Percentiles rank a stretch among this genome's conserved stretches.
phyloP scores from a whole-genome alignment of 1,140 invertebrate species.

The Apis florea region DNA sequence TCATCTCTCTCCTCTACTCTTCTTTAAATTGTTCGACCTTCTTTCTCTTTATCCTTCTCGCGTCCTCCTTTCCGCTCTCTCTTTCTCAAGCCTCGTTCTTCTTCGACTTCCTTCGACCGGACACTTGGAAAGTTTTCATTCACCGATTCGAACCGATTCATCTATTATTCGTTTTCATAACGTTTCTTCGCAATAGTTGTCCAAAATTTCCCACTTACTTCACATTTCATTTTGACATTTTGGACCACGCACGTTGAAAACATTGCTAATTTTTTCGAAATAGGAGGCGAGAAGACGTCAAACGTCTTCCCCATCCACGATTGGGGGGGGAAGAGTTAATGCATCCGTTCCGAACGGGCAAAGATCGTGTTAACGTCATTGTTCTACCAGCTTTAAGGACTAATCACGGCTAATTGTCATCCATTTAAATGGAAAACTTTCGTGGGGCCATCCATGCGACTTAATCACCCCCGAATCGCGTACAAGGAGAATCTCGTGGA shows the following conservation, averaged over 20 bases:
- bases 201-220: neutral
- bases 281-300: no score
- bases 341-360: no score
- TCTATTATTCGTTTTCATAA: constrained; percentile 10
- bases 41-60: constrained; percentile 27
- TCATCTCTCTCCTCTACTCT: constrained; percentile 27
- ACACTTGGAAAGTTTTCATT: constrained; percentile 8
- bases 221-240: neutral
- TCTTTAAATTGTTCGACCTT: constrained; percentile 38
- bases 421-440: constrained; percentile 27
- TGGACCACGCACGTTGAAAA: no score
- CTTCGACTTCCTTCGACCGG: neutral
- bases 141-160: neutral
- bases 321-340: neutral
- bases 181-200: neutral
- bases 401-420: constrained; percentile 19
- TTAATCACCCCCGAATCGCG: constrained; percentile 56
- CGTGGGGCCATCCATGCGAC: constrained; percentile 21
- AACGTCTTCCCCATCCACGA: neutral
- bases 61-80: constrained; percentile 22
- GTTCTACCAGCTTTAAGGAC: constrained; percentile 3
- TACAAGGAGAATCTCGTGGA: constrained; percentile 36
- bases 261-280: no score
- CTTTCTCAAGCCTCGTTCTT: neutral
- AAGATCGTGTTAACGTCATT: constrained; percentile 5